Evolutionary conservation across 2,888 invertebrate species (phyloP), one percentile per base, ranked within the genome.

Genomic region (Elmis aenea): DNA sequence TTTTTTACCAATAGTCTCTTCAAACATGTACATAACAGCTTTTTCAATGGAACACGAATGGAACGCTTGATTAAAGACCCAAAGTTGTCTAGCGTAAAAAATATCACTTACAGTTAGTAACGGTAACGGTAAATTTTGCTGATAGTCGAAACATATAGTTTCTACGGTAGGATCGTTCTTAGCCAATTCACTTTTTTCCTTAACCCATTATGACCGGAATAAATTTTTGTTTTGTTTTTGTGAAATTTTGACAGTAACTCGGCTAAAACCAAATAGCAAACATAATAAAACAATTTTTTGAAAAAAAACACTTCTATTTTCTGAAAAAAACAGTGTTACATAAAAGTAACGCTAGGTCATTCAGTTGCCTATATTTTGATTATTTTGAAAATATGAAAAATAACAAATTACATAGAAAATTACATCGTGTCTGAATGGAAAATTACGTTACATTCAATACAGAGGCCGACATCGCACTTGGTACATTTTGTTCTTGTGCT

Each of bases 81-180:
- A 33, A 2, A 33, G 2, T 15, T 33, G 26, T n/a, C 18, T 9
- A 2, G 9, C 9, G 13, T 26, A 26, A 26, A 15, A 33, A 5
- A 26, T 25, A 11, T 25, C 26, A 2, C 18, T n/a, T n/a, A 13
- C 10, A n/a, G 33, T 13, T 10, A 33, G 3, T 11, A 25, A 5
- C 5, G 33, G 33, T 5, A 33, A 4, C 2, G 33, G 26, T 3
- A 33, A 18, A 26, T 33, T 33, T 6, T 33, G 33, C 11, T 33
- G 18, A 10, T 28, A 28, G 2, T 28, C 28, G 3, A 28, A 20
- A 8, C 28, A 28, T 18, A 28, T 2, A 2, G 16, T 15, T 27
- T 27, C 27, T 1, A 27, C 10, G 2, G 16, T 27, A 1, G n/a
- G 8, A 6, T 32, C 24, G 8, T 5, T 32, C 13, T 15, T 3